Percentiles rank a stretch among this genome's conserved stretches.
Conservation (phyloP, 2,797 vertebrate genomes). For the Lepilemur ruficaudatus region DNA sequence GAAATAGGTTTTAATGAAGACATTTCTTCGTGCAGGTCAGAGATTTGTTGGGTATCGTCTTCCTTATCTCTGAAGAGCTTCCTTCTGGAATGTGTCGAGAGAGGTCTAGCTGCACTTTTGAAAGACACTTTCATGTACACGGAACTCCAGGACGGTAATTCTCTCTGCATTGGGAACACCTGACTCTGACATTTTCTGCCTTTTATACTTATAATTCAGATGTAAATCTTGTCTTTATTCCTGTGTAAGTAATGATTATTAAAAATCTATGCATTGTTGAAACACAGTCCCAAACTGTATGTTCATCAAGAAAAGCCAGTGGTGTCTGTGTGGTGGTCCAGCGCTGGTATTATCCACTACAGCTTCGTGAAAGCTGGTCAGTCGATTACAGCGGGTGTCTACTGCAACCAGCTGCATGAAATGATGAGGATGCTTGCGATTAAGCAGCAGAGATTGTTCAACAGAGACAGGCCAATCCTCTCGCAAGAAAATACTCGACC, state of each 20-base stretch:
- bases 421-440: no score
- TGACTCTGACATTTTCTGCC: not conserved
- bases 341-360: no score
- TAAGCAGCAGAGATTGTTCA: no score
- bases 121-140: not conserved
- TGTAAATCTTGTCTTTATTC: not conserved
- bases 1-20: not conserved
- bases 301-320: no score
- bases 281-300: no score
- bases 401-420: no score
- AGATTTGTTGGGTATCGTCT: not conserved
- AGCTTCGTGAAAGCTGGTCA: no score
- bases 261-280: no score
- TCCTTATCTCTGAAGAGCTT: not conserved
- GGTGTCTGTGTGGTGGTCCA: no score
- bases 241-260: not conserved
- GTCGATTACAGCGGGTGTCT: no score
- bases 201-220: not conserved
- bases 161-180: not conserved
- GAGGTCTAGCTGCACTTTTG: not conserved
- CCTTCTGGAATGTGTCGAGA: not conserved
- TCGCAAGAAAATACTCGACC: fast-evolving
- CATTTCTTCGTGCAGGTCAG: not conserved
- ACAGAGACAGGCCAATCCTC: no score
- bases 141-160: not conserved